Conservation (phyloP, 2,797 vertebrate species). For the Periparus ater region DNA sequence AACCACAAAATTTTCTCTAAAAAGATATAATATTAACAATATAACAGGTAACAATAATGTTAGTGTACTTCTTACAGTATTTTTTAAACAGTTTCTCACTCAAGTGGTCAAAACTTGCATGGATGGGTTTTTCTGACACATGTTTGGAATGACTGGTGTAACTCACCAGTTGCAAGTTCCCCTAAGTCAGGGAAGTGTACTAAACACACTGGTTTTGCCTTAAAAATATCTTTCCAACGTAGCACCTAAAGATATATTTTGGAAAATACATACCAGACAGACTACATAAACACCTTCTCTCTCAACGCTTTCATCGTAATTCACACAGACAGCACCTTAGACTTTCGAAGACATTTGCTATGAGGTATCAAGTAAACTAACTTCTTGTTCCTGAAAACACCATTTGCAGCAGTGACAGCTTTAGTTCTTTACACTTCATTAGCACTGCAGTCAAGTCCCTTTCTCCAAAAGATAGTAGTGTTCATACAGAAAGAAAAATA, state of each 20-base stretch:
- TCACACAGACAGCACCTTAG: conserved; percentile 7
- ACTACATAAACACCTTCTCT: neutral
- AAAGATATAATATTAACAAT: neutral
- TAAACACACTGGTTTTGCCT: neutral
- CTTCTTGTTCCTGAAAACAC: conserved; percentile 39
- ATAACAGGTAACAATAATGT: neutral
- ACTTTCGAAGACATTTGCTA: conserved; percentile 34
- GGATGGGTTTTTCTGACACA: neutral
- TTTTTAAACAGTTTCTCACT: neutral
- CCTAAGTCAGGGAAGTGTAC: neutral
- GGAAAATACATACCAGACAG: neutral
- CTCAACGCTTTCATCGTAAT: neutral
- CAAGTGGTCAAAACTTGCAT: neutral
- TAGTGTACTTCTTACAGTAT: neutral
- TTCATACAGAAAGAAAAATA: neutral
- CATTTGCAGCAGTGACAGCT: conserved; percentile 16
- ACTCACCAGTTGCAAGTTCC: neutral
- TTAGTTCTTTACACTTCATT: conserved; percentile 16
- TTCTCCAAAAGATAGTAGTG: conserved; percentile 27
- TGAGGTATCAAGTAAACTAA: conserved; percentile 31
- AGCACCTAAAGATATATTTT: neutral
- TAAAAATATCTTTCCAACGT: neutral
- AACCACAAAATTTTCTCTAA: neutral
- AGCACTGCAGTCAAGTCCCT: neutral
- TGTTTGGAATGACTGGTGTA: rapidly evolving